Conservation (phyloP, 1,140 invertebrate genomes). For the Macrobrachium rosenbergii region DNA sequence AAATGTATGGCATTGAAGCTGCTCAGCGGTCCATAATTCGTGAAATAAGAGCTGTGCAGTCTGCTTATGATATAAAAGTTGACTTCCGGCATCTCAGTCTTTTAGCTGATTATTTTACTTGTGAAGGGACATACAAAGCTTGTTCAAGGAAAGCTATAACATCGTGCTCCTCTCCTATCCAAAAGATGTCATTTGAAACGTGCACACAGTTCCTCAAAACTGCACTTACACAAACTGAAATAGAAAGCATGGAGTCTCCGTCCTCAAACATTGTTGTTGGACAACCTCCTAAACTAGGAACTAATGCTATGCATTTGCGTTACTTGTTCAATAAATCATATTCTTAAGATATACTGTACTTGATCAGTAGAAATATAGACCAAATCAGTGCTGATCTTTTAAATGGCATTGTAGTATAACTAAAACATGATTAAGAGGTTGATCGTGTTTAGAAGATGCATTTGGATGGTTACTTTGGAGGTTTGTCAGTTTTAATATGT, state of each 20-base stretch:
- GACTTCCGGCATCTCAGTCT: slow-evolving; percentile 93
- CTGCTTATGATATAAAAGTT: slow-evolving; percentile 73
- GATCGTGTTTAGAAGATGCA: too few relatives aligned
- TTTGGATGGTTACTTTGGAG: too few relatives aligned
- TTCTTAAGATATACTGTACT: too few relatives aligned
- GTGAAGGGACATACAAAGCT: slow-evolving; percentile 88
- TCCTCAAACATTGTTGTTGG: slow-evolving; percentile 92
- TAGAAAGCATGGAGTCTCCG: slow-evolving; percentile 86
- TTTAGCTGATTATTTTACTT: slow-evolving; percentile 98
- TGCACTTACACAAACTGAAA: slow-evolving; percentile 76
- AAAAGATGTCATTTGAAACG: slow-evolving; percentile 99
- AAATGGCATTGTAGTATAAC: too few relatives aligned
- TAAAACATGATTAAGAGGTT: too few relatives aligned
- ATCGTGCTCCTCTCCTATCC: slow-evolving; percentile 88
- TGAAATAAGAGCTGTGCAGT: slow-evolving; percentile 69
- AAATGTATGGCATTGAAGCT: slow-evolving; percentile 95
- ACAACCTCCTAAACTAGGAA: slow-evolving; percentile 85
- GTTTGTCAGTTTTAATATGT: too few relatives aligned
- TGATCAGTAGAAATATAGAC: too few relatives aligned
- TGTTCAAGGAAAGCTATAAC: slow-evolving; percentile 93
- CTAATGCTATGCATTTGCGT: slow-evolving; percentile 69
- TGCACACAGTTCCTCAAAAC: slow-evolving; percentile 88
- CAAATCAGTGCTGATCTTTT: too few relatives aligned
- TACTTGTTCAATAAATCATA: too few relatives aligned
- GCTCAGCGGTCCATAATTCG: slow-evolving; percentile 88